Conservation (phyloP, 1,140 invertebrate species). For the Thereuonema tuberculata region DNA sequence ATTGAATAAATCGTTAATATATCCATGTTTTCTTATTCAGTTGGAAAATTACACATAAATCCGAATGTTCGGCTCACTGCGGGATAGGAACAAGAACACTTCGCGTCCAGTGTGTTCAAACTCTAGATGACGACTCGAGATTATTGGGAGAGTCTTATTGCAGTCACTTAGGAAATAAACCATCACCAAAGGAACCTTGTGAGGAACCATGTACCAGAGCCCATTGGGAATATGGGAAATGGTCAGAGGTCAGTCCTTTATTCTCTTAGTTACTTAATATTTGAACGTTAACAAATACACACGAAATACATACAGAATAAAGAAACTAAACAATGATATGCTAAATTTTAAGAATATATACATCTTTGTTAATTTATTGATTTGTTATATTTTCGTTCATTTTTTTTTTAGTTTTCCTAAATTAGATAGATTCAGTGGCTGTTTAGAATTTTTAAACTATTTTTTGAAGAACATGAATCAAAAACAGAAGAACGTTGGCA, state of each 20-base stretch:
- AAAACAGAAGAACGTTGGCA: too few species aligned
- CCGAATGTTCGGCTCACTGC: slow-evolving; percentile 55
- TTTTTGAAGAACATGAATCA: too few species aligned
- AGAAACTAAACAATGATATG: neutral
- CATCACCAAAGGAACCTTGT: slow-evolving; percentile 42
- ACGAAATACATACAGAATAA: neutral
- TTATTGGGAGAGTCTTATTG: slow-evolving; percentile 38
- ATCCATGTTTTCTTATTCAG: too few species aligned
- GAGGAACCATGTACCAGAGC: slow-evolving; percentile 46
- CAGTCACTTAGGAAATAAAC: slow-evolving; percentile 36
- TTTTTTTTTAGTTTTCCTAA: too few species aligned
- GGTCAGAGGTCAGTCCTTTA: slow-evolving; percentile 41
- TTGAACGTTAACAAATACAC: neutral
- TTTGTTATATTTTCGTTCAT: too few species aligned
- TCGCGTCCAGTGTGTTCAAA: slow-evolving; percentile 39
- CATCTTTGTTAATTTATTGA: too few species aligned
- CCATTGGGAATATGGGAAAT: slow-evolving; percentile 53
- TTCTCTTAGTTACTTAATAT: neutral
- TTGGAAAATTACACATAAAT: slow-evolving; percentile 39
- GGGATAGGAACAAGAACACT: slow-evolving; percentile 45
- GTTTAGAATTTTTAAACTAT: too few species aligned
- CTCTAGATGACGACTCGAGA: slow-evolving; percentile 22
- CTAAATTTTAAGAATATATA: neutral
- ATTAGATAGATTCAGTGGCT: neutral
- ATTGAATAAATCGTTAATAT: too few species aligned